These are phyloP conservation scores for Pachyramphus minor DNA, from an alignment of 2,113 vertebrate genomes.

Conservation along the genomic window DNA sequence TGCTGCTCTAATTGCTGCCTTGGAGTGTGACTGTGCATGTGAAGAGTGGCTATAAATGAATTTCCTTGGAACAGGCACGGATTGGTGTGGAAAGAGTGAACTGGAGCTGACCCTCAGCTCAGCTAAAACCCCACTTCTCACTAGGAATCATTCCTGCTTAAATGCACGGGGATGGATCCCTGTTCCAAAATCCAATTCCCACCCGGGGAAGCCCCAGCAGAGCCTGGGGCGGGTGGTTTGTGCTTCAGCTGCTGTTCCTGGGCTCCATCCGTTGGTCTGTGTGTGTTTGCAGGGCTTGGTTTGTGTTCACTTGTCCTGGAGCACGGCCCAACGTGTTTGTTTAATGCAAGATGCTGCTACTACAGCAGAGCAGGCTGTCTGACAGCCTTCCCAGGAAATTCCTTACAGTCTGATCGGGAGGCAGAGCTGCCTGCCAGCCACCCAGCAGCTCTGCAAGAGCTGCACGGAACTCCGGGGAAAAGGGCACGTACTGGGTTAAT, in stretches of 20 bases:
- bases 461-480: not conserved
- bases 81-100: not conserved
- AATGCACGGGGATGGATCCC: fast-evolving
- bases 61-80: not conserved
- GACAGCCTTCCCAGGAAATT: slow-evolving; percentile 2
- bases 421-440: not conserved
- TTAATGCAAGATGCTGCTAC: not conserved
- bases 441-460: not conserved
- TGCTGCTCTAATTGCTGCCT: not conserved
- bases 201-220: not conserved
- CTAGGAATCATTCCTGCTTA: fast-evolving
- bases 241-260: not conserved
- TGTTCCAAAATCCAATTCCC: too few species aligned
- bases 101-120: not conserved
- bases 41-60: not conserved
- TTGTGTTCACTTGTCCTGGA: not conserved
- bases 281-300: not conserved
- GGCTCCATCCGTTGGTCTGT: fast-evolving
- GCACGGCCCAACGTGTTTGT: not conserved
- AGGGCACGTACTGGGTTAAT: slow-evolving; percentile 41
- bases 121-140: fast-evolving
- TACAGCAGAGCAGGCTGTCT: not conserved
- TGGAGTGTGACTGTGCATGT: not conserved
- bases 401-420: not conserved
- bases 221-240: fast-evolving